Evolutionary conservation across 2,113 vertebrate genomes (phyloP).

Genomic region (Etia nguti): DNA sequence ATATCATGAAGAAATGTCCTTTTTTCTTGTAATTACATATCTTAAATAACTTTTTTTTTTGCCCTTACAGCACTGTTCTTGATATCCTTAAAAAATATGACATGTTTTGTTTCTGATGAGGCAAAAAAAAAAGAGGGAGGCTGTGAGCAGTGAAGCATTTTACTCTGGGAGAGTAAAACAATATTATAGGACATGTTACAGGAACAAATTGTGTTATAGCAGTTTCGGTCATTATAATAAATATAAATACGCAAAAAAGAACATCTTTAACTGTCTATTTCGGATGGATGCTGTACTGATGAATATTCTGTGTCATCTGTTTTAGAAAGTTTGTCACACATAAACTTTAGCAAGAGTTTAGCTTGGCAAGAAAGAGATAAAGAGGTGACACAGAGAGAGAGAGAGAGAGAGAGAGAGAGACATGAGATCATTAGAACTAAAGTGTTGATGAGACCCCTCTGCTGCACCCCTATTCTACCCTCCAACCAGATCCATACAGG

Average conservation of each 20-base stretch:
- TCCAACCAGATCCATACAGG: constrained; percentile 31
- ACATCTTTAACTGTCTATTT: neutral
- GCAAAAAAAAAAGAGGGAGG: neutral
- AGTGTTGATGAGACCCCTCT: neutral
- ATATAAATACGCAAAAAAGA: neutral
- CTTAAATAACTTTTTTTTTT: neutral
- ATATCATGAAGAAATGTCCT: neutral
- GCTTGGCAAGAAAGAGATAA: neutral
- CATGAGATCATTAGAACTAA: constrained; percentile 4
- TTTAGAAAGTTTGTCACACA: neutral
- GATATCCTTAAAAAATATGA: neutral
- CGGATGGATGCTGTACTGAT: neutral
- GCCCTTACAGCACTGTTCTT: neutral
- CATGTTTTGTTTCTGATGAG: neutral
- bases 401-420: neutral
- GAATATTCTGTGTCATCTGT: neutral
- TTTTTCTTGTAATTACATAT: neutral
- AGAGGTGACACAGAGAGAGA: neutral
- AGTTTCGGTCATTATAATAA: neutral
- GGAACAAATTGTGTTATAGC: neutral
- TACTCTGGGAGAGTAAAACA: neutral
- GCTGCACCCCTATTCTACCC: neutral
- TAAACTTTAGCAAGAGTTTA: neutral
- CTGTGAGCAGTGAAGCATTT: neutral
- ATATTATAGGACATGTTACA: neutral